Evolutionary conservation across 1,140 invertebrate genomes (phyloP), one percentile per base, ranked within the genome.

Genomic region (Tyrophagus putrescentiae): DNA sequence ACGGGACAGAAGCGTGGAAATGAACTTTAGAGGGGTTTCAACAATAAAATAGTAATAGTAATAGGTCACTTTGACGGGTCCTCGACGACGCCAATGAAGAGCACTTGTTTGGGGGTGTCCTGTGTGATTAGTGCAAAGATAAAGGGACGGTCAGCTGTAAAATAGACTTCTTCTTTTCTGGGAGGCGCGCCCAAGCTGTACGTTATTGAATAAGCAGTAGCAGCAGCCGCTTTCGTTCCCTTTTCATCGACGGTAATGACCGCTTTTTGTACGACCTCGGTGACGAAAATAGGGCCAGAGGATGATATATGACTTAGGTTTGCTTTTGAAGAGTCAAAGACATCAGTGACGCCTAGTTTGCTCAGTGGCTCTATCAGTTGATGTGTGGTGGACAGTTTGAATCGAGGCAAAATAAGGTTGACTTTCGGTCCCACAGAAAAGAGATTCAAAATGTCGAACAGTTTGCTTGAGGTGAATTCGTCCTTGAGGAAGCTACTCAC

Each of bases 161-260:
- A n/a, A n/a, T n/a, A n/a, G n/a, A n/a, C n/a, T n/a, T n/a, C n/a
- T n/a, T n/a, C n/a, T n/a, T n/a, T n/a, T n/a, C n/a, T n/a, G n/a
- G n/a, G n/a, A n/a, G n/a, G n/a, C n/a, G n/a, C n/a, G n/a, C n/a
- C n/a, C n/a, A n/a, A n/a, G n/a, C n/a, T n/a, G n/a, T n/a, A n/a
- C n/a, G n/a, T n/a, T n/a, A n/a, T n/a, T n/a, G 31, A 57, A n/a
- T 65, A 39, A 3, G 78, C 83, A 61, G 85, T 86, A 5, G 82
- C 80, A 0, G 81, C 84, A 7, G 80, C 75, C 9, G 84, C 85
- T 28, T 80, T 76, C 11, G 82, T 87, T 27, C 86, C 86, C 65
- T 84, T 76, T 70, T 90, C 85, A 60, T 83, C 81, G 0, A 89
- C 81, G 66, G 85, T 82, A 67, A 91, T 84, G 64, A 81, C 79